Evolutionary conservation across 37 sponge, comb jelly and placozoan species (phyloP).

Genomic region (Cladorhizidae sp.): DNA sequence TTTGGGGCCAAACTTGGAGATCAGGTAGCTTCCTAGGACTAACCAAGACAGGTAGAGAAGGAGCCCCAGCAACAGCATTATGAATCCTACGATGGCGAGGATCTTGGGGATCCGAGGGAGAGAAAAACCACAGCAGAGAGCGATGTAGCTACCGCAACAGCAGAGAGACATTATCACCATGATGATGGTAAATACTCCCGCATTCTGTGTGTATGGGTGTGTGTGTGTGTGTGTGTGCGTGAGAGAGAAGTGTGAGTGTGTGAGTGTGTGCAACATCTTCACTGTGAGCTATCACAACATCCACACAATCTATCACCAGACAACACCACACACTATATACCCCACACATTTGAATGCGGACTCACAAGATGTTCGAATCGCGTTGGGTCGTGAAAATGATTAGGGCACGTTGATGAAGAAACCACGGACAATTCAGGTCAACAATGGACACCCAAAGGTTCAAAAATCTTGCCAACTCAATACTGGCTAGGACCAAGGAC

Average conservation of each 20-base stretch:
- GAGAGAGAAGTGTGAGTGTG: background rate
- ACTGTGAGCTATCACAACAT: no score
- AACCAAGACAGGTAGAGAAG: background rate
- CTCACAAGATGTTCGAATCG: no score
- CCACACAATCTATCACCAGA: no score
- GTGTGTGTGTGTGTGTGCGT: background rate
- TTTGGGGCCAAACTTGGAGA: background rate
- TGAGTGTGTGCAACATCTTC: background rate
- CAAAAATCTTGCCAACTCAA: no score
- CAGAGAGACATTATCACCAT: background rate
- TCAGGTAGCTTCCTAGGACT: background rate
- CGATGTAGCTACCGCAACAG: constrained; percentile 8
- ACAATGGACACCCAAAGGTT: no score
- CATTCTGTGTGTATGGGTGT: background rate
- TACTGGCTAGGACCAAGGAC: no score
- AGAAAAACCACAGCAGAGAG: background rate
- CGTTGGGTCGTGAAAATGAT: no score
- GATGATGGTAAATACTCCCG: background rate
- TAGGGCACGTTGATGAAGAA: no score
- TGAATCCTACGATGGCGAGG: background rate
- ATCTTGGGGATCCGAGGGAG: background rate
- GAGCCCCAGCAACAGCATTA: background rate
- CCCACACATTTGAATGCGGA: no score
- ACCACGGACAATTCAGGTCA: no score
- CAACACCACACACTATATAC: no score